A percentile compares a stretch with the other conserved stretches of the same genome.
phyloP scores from a whole-genome alignment of 1,140 invertebrate genomes.

The Ptiloglossa arizonensis region DNA sequence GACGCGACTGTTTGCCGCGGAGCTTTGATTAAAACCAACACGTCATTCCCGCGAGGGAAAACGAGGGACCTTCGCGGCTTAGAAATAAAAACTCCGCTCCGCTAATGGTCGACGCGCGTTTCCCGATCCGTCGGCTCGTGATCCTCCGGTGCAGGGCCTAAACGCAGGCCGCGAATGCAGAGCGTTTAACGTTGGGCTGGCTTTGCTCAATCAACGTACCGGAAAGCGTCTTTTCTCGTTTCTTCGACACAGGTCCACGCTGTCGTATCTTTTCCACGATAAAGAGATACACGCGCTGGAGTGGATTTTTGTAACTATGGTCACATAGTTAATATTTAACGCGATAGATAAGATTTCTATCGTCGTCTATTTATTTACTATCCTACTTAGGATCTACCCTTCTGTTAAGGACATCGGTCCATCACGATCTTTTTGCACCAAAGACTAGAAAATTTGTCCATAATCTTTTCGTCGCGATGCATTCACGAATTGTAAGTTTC shows the following conservation, averaged over 20 bases:
- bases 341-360: too few relatives aligned
- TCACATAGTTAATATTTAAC: too few relatives aligned
- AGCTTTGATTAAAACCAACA: conserved; percentile 18
- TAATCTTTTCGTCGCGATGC: too few relatives aligned
- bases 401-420: too few relatives aligned
- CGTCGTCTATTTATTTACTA: too few relatives aligned
- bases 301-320: too few relatives aligned
- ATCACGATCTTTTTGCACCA: too few relatives aligned
- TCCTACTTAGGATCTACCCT: too few relatives aligned
- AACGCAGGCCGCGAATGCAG: too few relatives aligned
- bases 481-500: too few relatives aligned
- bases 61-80: background rate
- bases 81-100: background rate
- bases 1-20: conserved; percentile 5
- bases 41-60: background rate
- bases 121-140: background rate
- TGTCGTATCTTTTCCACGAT: background rate
- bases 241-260: background rate
- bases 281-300: background rate
- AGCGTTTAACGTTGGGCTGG: background rate
- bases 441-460: too few relatives aligned
- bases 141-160: too few relatives aligned
- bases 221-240: background rate
- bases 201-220: conserved; percentile 34
- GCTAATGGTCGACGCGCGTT: conserved; percentile 17